Conservation (phyloP, 2,113 vertebrate species). For the Corydoras maculifer region DNA sequence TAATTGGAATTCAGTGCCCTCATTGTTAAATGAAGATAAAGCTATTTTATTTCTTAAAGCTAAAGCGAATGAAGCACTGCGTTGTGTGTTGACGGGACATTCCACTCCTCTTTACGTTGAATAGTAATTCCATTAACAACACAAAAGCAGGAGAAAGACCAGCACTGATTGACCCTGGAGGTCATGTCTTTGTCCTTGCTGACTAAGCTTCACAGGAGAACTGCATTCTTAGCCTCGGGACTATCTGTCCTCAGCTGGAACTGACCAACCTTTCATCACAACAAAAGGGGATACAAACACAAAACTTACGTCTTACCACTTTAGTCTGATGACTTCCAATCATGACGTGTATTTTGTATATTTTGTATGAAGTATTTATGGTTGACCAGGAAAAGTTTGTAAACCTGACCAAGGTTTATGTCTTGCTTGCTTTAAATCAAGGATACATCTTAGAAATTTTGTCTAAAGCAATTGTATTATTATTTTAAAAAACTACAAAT, state of each 20-base stretch:
- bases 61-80: not conserved
- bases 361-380: too few species aligned
- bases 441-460: too few species aligned
- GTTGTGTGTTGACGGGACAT: not conserved
- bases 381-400: too few species aligned
- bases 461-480: too few species aligned
- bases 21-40: too few species aligned
- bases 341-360: too few species aligned
- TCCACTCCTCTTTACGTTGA: not conserved
- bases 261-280: conserved; percentile 7
- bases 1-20: too few species aligned
- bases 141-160: conserved; percentile 24
- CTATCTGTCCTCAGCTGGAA: conserved; percentile 27
- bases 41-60: not conserved
- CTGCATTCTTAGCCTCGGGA: conserved; percentile 13
- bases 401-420: too few species aligned
- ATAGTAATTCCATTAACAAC: conserved; percentile 8
- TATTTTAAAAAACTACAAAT: too few species aligned
- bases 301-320: not conserved
- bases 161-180: conserved; percentile 32
- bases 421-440: too few species aligned
- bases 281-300: conserved; percentile 5
- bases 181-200: conserved; percentile 36
- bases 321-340: too few species aligned
- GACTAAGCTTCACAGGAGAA: conserved; percentile 27